Evolutionary conservation across 2,888 invertebrate genomes (phyloP), one percentile per base, ranked within the genome.

Genomic region (Ornithoptera alexandrae): DNA sequence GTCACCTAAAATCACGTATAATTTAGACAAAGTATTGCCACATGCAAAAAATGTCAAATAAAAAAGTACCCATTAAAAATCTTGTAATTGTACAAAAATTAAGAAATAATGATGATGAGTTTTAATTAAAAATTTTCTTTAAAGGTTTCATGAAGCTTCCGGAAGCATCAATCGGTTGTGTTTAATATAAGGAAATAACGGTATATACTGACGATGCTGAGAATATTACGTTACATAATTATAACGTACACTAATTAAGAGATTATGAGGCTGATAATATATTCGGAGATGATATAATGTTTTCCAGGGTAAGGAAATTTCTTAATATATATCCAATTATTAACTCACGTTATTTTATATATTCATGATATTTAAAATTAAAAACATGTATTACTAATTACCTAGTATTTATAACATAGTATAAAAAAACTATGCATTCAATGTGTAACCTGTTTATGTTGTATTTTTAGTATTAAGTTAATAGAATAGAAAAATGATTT

Each of bases 281-380:
- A 61, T 56, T 24, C 46, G 20, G 30, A 57, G 15, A 67, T 67
- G 53, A 50, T 64, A 80, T 64, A 66, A 82, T 79, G 79, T 72
- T 75, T 73, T 66, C 69, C 60, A 69, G 74, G 76, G 81, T 81
- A 72, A 74, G 75, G 81, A 80, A 72, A 74, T 76, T 72, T 42
- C 7, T 20, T 46, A 39, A 12, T 60, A 53, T 56, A 30, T 22
- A 18, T 57, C n/a, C 18, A 50, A 50, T 39, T 39, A 39, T 39
- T 39, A 39, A 39, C 39, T 30, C 30, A 39, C 10, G 10, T 39
- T 39, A 10, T 39, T 6, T 39, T 10, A 39, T 10, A 39, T 8
- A 10, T 39, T 39, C 39, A 39, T 39, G 1, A 8, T 1, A 8
- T 39, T 39, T 39, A 39, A 39, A 39, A 30, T 30, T 5, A 30